A percentile compares a stretch with the other conserved stretches of the same genome.
phyloP scores from a whole-genome alignment of 1,140 invertebrate genomes.

The Apis dorsata region DNA sequence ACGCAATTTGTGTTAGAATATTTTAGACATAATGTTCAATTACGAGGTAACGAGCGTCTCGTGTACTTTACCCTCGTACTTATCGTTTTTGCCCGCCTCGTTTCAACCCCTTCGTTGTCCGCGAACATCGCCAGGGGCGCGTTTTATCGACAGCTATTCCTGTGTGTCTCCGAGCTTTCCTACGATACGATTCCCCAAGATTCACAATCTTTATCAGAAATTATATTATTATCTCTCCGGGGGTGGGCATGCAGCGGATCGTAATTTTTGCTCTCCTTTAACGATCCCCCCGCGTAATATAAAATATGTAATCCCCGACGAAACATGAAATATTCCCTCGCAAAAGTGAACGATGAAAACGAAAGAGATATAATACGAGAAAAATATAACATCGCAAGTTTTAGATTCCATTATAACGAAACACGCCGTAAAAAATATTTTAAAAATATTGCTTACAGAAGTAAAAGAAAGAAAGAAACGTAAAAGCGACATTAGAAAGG shows the following conservation, averaged over 20 bases:
- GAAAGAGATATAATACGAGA: no score
- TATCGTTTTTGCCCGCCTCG: conserved; percentile 12
- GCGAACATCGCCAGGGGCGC: conserved; percentile 4
- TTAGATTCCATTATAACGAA: no score
- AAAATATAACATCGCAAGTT: no score
- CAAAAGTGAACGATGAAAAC: no score
- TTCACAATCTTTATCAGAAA: background rate
- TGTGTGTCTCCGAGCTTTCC: background rate
- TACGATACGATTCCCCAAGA: background rate
- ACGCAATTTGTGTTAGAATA: background rate
- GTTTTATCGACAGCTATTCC: conserved; percentile 2
- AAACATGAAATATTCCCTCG: no score
- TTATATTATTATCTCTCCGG: background rate
- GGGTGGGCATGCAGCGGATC: background rate
- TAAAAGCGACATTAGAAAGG: background rate
- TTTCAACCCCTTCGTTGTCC: background rate
- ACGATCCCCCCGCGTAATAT: no score
- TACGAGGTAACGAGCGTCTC: conserved; percentile 6
- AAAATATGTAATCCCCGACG: no score
- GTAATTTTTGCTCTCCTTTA: no score
- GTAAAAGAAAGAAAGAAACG: no score
- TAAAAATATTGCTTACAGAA: no score
- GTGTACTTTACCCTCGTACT: background rate
- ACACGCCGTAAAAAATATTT: no score
- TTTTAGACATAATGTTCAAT: conserved; percentile 17